Evolutionary conservation across 2,113 vertebrate species (phyloP), one percentile per base, ranked within the genome.

Genomic region (Pundamilia nyererei): DNA sequence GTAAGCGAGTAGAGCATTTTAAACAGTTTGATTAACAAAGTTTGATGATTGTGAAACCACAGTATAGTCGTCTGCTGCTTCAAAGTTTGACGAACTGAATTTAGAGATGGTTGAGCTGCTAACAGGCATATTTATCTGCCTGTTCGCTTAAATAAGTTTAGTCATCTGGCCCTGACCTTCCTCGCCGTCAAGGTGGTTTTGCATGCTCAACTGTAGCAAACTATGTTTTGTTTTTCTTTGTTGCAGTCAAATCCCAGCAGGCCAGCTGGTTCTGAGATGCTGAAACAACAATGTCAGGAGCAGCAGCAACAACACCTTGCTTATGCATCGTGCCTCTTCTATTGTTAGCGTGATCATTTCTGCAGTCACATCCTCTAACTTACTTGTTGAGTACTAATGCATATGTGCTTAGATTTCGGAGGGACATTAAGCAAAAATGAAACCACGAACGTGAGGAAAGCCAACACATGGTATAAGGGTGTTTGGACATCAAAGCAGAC

Each of bases 111-210:
- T 19, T 35, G 45, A 68, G 80, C 9, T 31, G 40, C 26, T 56
- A 51, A 42, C 14, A 1, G n/a, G 53, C 75, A 19, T 38, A 56
- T 81, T 56, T 45, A 75, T 40, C 53, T 33, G 47, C 80, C 33
- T 60, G 68, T 86, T 77, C 0, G 42, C 60, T 77, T 40, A 19
- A 40, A 49, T 11, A 47, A 24, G 38, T 80, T 75, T 19, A 82
- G 70, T 56, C 42, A 38, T 47, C 82, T 72, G 70, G 26, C 79
- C 54, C 79, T 85, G 83, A 92, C 84, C 91, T 85, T 86, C 53
- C 54, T 62, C 9, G 2, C 40, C 68, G 72, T 45, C 84, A 86
- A 87, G 81, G 86, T 84, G 80, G 70, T 83, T 90, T 65, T 68
- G 21, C 12, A 15, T 88, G 79, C 47, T 53, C 79, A 77, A 17